Conservation (phyloP, 2,113 vertebrate species). For the Amblyornis subalaris region DNA sequence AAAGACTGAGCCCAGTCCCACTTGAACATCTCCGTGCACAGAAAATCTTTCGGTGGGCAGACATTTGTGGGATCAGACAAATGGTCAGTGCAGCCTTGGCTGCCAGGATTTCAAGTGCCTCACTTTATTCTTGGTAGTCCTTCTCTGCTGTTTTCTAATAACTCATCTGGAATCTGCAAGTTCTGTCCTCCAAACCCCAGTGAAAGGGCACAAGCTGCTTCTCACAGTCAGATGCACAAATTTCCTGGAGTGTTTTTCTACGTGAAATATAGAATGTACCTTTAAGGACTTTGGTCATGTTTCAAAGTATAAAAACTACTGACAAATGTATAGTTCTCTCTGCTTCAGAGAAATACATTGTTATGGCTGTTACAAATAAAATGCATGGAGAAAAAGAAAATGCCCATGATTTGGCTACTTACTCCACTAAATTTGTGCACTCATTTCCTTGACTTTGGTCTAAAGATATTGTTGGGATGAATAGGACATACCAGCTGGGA, state of each 20-base stretch:
- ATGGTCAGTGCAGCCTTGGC: background rate
- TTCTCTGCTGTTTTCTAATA: background rate
- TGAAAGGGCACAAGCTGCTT: background rate
- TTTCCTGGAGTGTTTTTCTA: background rate
- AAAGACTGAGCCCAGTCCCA: background rate
- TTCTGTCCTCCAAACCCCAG: background rate
- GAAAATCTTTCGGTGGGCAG: background rate
- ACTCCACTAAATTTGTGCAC: background rate
- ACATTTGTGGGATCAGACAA: background rate
- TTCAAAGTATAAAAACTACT: constrained; percentile 19
- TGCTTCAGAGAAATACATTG: constrained; percentile 2
- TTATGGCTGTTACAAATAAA: constrained; percentile 24
- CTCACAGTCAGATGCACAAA: background rate
- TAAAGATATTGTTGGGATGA: background rate
- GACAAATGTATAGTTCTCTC: background rate
- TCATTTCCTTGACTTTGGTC: background rate
- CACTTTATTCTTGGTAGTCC: background rate
- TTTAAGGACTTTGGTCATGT: background rate
- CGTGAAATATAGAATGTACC: background rate
- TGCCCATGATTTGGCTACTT: background rate
- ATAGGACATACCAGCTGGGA: background rate
- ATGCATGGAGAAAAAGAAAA: background rate
- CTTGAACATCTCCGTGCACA: background rate
- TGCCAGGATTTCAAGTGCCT: background rate
- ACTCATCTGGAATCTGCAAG: background rate